These are phyloP conservation scores for Tetragonisca angustula DNA, from an alignment of 2,888 invertebrate species.

Conservation along the genomic window DNA sequence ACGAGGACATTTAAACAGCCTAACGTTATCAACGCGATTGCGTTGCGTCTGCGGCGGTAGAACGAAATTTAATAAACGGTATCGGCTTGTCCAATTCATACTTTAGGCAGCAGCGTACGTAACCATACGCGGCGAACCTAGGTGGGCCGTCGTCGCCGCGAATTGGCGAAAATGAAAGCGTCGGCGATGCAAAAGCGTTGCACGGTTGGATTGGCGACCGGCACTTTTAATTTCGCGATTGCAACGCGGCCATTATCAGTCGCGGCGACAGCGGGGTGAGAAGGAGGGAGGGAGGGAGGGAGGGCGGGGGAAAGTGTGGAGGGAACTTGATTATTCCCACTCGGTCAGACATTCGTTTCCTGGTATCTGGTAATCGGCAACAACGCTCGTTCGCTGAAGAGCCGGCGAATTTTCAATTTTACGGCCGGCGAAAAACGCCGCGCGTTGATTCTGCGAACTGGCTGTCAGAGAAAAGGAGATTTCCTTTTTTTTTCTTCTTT, in stretches of 20 bases:
- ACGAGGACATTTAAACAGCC: no score
- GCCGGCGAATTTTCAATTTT: conserved; percentile 62
- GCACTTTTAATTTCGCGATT: conserved; percentile 63
- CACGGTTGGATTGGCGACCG: conserved; percentile 14
- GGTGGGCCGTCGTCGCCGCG: no score
- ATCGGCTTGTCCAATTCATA: no score
- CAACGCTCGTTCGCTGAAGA: conserved; percentile 57
- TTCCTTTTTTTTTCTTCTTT: no score
- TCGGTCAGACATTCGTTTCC: conserved; percentile 58
- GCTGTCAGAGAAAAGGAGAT: neutral
- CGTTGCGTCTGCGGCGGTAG: no score
- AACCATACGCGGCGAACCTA: no score
- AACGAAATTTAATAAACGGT: no score
- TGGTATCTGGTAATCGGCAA: conserved; percentile 54
- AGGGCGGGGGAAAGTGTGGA: conserved; percentile 33
- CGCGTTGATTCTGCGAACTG: conserved; percentile 26
- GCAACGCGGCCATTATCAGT: conserved; percentile 55
- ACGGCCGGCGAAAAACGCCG: conserved; percentile 39
- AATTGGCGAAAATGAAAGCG: neutral
- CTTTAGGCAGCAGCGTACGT: no score
- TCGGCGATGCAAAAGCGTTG: neutral
- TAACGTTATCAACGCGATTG: no score
- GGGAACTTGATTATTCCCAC: conserved; percentile 65
- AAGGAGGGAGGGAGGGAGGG: conserved; percentile 37
- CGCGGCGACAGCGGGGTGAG: conserved; percentile 47